Percentiles rank a stretch among this genome's conserved stretches.
Conservation (phyloP, 2,888 invertebrate species). For the Acleris emargana region DNA sequence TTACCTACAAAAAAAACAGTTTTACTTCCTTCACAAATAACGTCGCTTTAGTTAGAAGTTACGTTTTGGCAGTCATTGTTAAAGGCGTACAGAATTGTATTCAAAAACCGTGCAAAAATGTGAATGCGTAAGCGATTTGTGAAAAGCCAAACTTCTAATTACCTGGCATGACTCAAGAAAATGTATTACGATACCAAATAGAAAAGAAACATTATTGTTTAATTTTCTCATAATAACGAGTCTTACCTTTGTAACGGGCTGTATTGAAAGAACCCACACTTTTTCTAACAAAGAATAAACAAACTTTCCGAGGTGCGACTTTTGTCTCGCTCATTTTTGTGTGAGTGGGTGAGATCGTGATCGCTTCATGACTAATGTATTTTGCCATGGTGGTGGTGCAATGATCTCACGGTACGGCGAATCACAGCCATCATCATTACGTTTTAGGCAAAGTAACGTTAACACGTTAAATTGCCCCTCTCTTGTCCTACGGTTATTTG, state of each 20-base stretch:
- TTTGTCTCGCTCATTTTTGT: constrained; percentile 50
- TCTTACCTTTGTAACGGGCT: constrained; percentile 12
- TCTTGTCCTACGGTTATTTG: constrained; percentile 19
- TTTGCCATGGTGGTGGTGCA: constrained; percentile 58
- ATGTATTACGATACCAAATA: neutral
- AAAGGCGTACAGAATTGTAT: too few species aligned
- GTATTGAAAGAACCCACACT: constrained; percentile 16
- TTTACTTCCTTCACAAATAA: too few species aligned
- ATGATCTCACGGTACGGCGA: constrained; percentile 52
- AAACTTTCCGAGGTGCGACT: constrained; percentile 47
- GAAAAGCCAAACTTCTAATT: too few species aligned
- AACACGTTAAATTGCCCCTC: constrained; percentile 35
- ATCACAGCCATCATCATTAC: constrained; percentile 41
- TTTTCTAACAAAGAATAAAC: constrained; percentile 16
- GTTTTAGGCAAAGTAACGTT: constrained; percentile 42
- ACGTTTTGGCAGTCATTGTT: too few species aligned
- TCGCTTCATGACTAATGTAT: constrained; percentile 59
- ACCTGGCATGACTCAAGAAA: neutral
- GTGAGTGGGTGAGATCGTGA: constrained; percentile 57
- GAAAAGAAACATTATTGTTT: neutral
- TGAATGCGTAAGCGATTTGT: too few species aligned
- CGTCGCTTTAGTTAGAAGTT: too few species aligned
- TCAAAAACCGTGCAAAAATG: too few species aligned
- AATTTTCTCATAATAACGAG: constrained; percentile 7
- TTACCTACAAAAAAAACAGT: too few species aligned